A percentile compares a stretch with the other conserved stretches of the same genome.
Conservation (phyloP, 2,888 invertebrate species). For the Neoitamus cyanurus region DNA sequence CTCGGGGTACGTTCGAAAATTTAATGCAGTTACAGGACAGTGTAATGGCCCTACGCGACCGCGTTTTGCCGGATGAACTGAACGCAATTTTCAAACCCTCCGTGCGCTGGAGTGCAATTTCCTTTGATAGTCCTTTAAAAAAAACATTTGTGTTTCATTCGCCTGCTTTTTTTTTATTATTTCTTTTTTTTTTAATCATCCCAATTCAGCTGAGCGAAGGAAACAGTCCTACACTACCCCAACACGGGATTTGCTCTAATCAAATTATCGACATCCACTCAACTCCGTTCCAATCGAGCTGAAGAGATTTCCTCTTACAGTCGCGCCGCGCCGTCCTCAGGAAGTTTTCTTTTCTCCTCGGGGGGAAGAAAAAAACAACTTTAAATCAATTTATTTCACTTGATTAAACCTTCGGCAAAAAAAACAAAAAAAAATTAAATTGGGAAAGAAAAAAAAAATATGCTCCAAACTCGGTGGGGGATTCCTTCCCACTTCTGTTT, state of each 20-base stretch:
- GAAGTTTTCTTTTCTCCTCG: neutral
- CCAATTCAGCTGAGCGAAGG: neutral
- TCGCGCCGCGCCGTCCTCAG: neutral
- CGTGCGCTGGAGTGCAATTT: neutral
- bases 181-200: neutral
- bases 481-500: neutral
- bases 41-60: too few relatives aligned
- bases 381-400: constrained; percentile 5
- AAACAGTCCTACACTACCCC: neutral
- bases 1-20: too few relatives aligned
- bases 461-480: neutral
- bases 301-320: neutral
- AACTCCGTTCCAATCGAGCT: neutral
- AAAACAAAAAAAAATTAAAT: neutral
- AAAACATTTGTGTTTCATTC: too few relatives aligned
- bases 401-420: neutral
- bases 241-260: neutral
- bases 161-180: neutral
- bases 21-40: too few relatives aligned
- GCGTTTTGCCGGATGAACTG: too few relatives aligned
- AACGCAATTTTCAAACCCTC: neutral
- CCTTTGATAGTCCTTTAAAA: neutral
- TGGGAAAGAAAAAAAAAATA: neutral
- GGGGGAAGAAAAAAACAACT: neutral
- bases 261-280: neutral